Base-by-base conservation (phyloP, 2,888 invertebrate genomes). In the Cataglyphis cursor region DNA sequence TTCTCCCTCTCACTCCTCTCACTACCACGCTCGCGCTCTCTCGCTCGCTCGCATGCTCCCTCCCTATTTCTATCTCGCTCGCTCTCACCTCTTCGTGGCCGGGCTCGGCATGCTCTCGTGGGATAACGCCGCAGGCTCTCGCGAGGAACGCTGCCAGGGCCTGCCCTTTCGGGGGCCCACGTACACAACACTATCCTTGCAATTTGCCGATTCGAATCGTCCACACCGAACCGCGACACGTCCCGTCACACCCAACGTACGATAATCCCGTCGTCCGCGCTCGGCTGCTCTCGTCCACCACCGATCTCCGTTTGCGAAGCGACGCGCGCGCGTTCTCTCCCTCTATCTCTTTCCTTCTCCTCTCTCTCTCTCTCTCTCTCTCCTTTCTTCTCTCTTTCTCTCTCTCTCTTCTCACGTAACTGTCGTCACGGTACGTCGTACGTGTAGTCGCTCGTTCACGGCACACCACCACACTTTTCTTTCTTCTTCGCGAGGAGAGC, bases 211-310 rank as follows among this genome's bases (percentile, higher is more conserved):
- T 87, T 85, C 85, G 85, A 88, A 74, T 68, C 81, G 78, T 31
- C 44, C 44, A 57, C 89, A 76, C 81, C n/a, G 82, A 83, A 87
- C 80, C 48, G 87, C 86, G 85, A 88, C n/a, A 21, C 88, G 89
- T 89, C 88, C 90, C 92, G 92, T 92, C 92, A 92, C 92, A 92
- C 92, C 92, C 92, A 93, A 90, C 76, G 83, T 82, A 89, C 90
- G 89, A 90, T 88, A 89, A 89, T 90, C 90, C 86, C 86, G 72
- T 86, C 82, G 83, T 51, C 84, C 81, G 88, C 83, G 87, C 87
- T 84, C 86, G 78, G 84, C 85, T 85, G 72, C 78, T 80, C 78
- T 35, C 78, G 78, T 80, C 78, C 78, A 41, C 59, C 78, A 59
- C 83, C 84, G 88, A 86, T 89, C 88, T 82, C 86, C 68, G 82